These are phyloP conservation scores for Siphamia tubifer DNA, from an alignment of 2,113 vertebrate species.

Conservation along the genomic window DNA sequence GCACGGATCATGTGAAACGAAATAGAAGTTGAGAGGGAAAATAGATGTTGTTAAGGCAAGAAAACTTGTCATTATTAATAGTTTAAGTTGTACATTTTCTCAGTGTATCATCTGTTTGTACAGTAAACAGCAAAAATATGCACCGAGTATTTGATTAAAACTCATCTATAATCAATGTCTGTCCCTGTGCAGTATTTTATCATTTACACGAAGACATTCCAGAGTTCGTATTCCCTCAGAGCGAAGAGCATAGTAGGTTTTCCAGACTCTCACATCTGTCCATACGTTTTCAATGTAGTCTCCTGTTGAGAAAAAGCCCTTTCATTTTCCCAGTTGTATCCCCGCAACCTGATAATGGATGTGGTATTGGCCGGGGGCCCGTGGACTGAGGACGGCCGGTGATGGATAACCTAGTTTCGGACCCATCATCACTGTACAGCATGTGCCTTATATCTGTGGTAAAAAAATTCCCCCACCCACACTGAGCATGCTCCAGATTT, in stretches of 20 bases:
- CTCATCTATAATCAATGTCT: slow-evolving; percentile 3
- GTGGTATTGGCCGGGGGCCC: slow-evolving; percentile 66
- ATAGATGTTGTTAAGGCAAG: not conserved
- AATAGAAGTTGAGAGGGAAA: not conserved
- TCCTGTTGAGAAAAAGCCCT: slow-evolving; percentile 52
- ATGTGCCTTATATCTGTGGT: slow-evolving; percentile 65
- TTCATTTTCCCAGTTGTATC: slow-evolving; percentile 59
- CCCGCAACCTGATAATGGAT: slow-evolving; percentile 69
- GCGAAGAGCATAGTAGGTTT: not conserved
- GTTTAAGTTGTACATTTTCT: not conserved
- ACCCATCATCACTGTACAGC: slow-evolving; percentile 69
- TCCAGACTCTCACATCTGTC: slow-evolving; percentile 35
- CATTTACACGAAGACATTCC: slow-evolving; percentile 26
- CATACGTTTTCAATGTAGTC: slow-evolving; percentile 59
- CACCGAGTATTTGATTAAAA: not conserved
- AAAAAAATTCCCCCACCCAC: slow-evolving; percentile 16
- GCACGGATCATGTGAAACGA: not conserved
- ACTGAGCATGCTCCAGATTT: slow-evolving; percentile 26
- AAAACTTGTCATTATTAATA: not conserved
- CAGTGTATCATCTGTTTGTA: not conserved
- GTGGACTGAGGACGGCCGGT: slow-evolving; percentile 50
- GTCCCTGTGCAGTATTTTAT: slow-evolving; percentile 7
- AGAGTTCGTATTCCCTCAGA: not conserved
- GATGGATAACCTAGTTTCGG: slow-evolving; percentile 78
- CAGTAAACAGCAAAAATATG: not conserved